A percentile compares a stretch with the other conserved stretches of the same genome.
Conservation (phyloP, 2,113 vertebrate species). For the Syngnathus typhle region DNA sequence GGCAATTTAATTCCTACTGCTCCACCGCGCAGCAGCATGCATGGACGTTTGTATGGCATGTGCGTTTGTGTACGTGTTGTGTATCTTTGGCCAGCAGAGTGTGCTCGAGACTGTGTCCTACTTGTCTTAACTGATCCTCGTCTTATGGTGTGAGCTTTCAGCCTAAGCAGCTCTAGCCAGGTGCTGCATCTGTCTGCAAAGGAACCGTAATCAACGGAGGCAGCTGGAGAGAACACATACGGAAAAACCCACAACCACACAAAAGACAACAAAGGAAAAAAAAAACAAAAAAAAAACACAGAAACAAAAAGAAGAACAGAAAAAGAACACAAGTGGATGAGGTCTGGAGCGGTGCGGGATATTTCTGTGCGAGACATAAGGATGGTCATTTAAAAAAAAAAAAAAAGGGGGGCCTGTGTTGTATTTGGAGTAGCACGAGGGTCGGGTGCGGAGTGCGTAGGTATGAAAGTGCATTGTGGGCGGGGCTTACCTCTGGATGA, state of each 20-base stretch:
- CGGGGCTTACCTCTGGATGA: conserved; percentile 83
- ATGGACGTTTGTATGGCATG: conserved; percentile 55
- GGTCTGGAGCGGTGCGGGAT: conserved; percentile 77
- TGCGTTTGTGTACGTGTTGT: conserved; percentile 31
- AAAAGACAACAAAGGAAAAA: conserved; percentile 59
- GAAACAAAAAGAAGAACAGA: conserved; percentile 43
- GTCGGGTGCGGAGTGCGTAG: conserved; percentile 3
- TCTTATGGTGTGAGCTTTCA: conserved; percentile 99
- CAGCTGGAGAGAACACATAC: conserved; percentile 80
- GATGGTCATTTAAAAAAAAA: conserved; percentile 63
- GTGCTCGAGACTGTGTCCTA: conserved; percentile 90
- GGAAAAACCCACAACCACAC: conserved; percentile 31
- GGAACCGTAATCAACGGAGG: conserved; percentile 99
- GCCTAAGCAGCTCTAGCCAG: conserved; percentile 99
- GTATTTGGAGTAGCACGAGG: conserved; percentile 46
- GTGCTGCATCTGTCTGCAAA: conserved; percentile 99
- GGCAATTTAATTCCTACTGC: conserved; percentile 59
- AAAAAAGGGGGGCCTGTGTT: conserved; percentile 59
- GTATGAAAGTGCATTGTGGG: conserved; percentile 6
- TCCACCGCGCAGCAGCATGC: conserved; percentile 77
- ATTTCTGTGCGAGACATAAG: conserved; percentile 70
- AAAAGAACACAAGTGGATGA: conserved; percentile 80
- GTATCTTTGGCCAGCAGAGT: conserved; percentile 78
- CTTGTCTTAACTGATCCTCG: conserved; percentile 99
- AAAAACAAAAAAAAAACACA: conserved; percentile 60